These are phyloP conservation scores for Acleris cristana DNA, from an alignment of 2,888 invertebrate species.

Conservation along the genomic window DNA sequence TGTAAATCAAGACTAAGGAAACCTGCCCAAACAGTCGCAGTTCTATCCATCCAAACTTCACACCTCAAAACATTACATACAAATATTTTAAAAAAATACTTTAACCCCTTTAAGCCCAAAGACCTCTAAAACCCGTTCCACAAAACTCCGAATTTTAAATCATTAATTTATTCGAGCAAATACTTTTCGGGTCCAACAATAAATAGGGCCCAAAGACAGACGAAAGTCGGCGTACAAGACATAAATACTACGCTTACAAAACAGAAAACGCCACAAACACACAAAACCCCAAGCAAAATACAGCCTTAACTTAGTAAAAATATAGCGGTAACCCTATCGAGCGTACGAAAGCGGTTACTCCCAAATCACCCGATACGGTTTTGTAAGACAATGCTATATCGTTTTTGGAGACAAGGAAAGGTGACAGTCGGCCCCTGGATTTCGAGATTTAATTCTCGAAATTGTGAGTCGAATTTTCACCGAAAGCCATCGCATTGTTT, in stretches of 20 bases:
- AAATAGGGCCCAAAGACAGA: constrained; percentile 70
- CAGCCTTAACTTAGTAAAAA: constrained; percentile 8
- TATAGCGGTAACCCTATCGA: constrained; percentile 40
- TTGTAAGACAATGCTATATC: constrained; percentile 70
- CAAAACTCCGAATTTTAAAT: constrained; percentile 52
- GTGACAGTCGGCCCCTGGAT: constrained; percentile 69
- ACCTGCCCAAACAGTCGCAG: no score
- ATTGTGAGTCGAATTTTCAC: constrained; percentile 60
- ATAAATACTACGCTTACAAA: constrained; percentile 60
- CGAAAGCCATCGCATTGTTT: constrained; percentile 64
- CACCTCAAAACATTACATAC: no score
- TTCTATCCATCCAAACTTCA: no score
- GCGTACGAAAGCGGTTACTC: constrained; percentile 25
- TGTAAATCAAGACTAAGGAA: no score
- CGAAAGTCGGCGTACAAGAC: constrained; percentile 66
- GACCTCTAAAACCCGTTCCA: constrained; percentile 41
- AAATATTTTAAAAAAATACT: no score
- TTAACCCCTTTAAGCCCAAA: neutral
- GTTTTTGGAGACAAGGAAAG: constrained; percentile 75
- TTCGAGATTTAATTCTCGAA: constrained; percentile 76
- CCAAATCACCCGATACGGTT: constrained; percentile 19
- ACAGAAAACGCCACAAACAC: constrained; percentile 38
- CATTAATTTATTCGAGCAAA: constrained; percentile 71
- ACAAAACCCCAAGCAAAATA: constrained; percentile 1
- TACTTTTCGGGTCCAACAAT: constrained; percentile 67